These are phyloP conservation scores for Pheosia tremula DNA, from an alignment of 2,888 invertebrate species.

Conservation along the genomic window DNA sequence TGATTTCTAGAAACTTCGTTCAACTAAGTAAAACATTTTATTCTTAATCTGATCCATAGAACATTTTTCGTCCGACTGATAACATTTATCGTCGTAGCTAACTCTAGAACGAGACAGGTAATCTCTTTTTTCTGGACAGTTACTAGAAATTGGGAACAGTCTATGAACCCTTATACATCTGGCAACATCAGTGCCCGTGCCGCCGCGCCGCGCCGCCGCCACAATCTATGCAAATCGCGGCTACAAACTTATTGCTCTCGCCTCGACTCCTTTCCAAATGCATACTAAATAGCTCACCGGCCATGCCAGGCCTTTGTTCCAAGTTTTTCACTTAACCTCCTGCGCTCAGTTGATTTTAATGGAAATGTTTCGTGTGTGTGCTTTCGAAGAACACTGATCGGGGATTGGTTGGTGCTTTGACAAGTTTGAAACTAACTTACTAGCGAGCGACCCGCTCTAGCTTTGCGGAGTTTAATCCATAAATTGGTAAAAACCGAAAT, in stretches of 20 bases:
- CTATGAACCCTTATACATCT: not conserved
- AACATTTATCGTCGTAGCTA: too few species aligned
- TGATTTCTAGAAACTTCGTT: too few species aligned
- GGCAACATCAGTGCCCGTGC: conserved; percentile 22
- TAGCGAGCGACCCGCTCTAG: too few species aligned
- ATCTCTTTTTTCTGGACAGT: too few species aligned
- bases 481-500: too few species aligned
- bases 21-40: too few species aligned
- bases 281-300: conserved; percentile 77
- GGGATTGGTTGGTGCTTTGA: conserved; percentile 16
- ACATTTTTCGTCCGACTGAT: too few species aligned
- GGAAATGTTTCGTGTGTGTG: conserved; percentile 46
- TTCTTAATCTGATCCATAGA: too few species aligned
- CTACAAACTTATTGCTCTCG: conserved; percentile 82
- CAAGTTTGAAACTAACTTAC: not conserved
- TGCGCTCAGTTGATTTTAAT: conserved; percentile 52
- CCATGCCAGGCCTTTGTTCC: conserved; percentile 72
- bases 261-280: conserved; percentile 82
- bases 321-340: conserved; percentile 69
- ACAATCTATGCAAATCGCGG: conserved; percentile 83
- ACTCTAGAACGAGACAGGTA: too few species aligned
- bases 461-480: too few species aligned
- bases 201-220: conserved; percentile 47
- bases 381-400: conserved; percentile 15
- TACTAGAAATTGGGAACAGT: too few species aligned